phyloP scores from a whole-genome alignment of 2,888 invertebrate species.

The Crocallis elinguaria region DNA sequence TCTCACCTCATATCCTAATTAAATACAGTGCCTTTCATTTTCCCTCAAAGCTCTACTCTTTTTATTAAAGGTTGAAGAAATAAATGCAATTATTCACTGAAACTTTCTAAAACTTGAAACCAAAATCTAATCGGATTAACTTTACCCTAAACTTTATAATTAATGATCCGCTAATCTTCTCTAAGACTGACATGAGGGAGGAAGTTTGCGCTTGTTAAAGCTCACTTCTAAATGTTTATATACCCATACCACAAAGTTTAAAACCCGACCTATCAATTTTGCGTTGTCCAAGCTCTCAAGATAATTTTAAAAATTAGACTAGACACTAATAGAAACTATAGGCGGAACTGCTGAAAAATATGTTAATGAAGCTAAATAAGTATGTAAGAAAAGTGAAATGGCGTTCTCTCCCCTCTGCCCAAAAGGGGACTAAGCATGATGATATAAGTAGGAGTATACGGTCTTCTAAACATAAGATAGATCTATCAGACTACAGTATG shows the following conservation, averaged over 20 bases:
- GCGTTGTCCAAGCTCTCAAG: no score
- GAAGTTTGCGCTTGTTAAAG: conserved; percentile 41
- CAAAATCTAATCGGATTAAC: conserved; percentile 61
- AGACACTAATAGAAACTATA: no score
- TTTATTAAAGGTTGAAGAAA: conserved; percentile 36
- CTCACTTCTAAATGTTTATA: conserved; percentile 31
- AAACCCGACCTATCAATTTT: conserved; percentile 7
- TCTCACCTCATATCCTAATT: no score
- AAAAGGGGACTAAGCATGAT: no score
- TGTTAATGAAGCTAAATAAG: background rate
- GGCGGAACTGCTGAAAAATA: background rate
- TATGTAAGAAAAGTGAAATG: no score
- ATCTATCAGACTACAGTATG: no score
- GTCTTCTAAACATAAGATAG: no score
- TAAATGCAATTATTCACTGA: conserved; percentile 50
- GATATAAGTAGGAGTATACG: no score
- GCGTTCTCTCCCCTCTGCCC: no score
- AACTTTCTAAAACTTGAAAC: conserved; percentile 43
- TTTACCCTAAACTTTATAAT: conserved; percentile 65
- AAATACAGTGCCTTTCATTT: background rate
- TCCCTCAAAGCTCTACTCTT: conserved; percentile 14
- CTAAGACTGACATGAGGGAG: conserved; percentile 56
- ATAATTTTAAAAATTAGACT: no score
- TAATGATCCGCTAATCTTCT: conserved; percentile 67
- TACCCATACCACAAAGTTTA: conserved; percentile 14